Percentiles rank a stretch among this genome's conserved stretches.
phyloP scores from a whole-genome alignment of 2,797 vertebrate species.

The Eurystomus glaucurus region DNA sequence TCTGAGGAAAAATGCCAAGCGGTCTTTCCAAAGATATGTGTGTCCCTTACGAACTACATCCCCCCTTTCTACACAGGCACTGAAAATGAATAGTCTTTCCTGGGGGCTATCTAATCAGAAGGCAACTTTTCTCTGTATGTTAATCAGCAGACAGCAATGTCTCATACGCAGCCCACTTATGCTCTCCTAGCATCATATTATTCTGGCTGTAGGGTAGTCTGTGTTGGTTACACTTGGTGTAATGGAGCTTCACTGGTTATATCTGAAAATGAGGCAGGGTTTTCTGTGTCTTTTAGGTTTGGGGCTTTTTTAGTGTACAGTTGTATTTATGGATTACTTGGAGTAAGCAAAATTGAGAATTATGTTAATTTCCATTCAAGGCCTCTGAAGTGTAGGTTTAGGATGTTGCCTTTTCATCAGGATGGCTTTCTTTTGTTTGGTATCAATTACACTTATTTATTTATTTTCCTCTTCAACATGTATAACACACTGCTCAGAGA shows the following conservation, averaged over 20 bases:
- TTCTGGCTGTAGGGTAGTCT: neutral
- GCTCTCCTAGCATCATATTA: neutral
- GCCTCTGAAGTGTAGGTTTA: neutral
- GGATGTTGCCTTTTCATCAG: neutral
- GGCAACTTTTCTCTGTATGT: neutral
- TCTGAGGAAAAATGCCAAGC: neutral
- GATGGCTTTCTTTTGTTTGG: neutral
- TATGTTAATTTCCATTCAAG: neutral
- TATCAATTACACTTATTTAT: neutral
- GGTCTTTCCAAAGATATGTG: neutral
- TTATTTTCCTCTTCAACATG: neutral
- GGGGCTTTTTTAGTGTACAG: neutral
- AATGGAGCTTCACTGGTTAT: neutral
- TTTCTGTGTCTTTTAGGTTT: neutral
- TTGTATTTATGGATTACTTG: neutral
- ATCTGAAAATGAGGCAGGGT: neutral
- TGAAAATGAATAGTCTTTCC: neutral
- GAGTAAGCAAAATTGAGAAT: neutral
- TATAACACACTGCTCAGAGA: neutral
- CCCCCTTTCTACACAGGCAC: neutral
- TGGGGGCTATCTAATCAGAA: neutral
- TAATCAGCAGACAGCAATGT: neutral
- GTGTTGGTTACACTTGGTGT: neutral
- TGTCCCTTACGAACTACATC: neutral
- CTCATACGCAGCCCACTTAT: fast-evolving